Conservation (phyloP, 1,140 invertebrate genomes). For the Ceratosolen solmsi region DNA sequence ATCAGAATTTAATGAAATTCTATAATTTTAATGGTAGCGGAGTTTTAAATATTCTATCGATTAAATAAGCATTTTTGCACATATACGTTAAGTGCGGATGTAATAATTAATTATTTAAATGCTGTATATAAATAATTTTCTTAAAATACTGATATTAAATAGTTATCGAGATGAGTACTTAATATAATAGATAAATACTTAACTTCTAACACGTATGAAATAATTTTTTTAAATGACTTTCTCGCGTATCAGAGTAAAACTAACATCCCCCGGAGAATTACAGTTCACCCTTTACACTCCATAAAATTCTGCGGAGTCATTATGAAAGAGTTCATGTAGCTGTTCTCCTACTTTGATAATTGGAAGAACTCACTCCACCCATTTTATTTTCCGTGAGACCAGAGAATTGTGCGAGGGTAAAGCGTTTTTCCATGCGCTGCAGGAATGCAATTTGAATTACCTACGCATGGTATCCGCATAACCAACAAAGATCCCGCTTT, state of each 20-base stretch:
- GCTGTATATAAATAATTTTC: too few relatives aligned
- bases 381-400: constrained; percentile 9
- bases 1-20: too few relatives aligned
- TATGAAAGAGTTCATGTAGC: constrained; percentile 20
- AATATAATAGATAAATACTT: too few relatives aligned
- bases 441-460: constrained; percentile 44
- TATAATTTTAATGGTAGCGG: too few relatives aligned
- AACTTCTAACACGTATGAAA: neutral
- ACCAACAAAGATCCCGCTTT: constrained; percentile 12
- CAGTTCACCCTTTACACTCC: constrained; percentile 33
- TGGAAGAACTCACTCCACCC: constrained; percentile 6
- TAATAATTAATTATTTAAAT: too few relatives aligned
- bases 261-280: neutral
- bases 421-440: constrained; percentile 30
- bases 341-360: constrained; percentile 33
- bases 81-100: too few relatives aligned
- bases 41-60: too few relatives aligned
- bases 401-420: neutral
- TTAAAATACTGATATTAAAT: too few relatives aligned
- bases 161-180: too few relatives aligned
- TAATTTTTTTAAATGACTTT: neutral
- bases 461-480: constrained; percentile 23
- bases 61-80: too few relatives aligned
- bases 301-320: constrained; percentile 43
- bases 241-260: neutral